Conservation (phyloP, 2,113 vertebrate species). For the Ciconia maguari region DNA sequence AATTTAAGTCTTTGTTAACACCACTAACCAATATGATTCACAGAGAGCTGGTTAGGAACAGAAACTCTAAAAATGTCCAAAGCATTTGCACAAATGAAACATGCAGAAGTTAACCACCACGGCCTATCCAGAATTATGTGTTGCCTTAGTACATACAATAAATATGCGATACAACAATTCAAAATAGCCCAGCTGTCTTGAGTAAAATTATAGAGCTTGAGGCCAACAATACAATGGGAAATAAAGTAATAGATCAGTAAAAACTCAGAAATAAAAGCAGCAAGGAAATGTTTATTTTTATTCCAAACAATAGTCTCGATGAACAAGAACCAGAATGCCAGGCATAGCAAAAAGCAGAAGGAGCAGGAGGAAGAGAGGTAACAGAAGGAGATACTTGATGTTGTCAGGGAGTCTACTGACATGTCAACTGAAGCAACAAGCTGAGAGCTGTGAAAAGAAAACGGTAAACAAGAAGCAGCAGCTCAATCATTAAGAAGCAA, state of each 20-base stretch:
- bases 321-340: background rate
- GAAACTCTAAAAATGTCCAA: background rate
- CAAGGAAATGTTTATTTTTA: background rate
- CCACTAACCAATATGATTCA: background rate
- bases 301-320: background rate
- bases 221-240: background rate
- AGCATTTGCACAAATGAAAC: background rate
- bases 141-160: background rate
- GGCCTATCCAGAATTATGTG: background rate
- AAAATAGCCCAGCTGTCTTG: background rate
- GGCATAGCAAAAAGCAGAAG: background rate
- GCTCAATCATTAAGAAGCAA: background rate
- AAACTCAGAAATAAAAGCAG: background rate
- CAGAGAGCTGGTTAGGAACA: background rate
- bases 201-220: background rate
- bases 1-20: background rate
- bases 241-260: background rate
- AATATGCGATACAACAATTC: background rate
- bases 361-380: background rate
- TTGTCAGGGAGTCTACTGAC: background rate
- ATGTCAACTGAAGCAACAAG: background rate
- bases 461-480: background rate
- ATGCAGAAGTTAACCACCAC: background rate
- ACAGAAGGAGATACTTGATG: background rate
- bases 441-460: conserved; percentile 9